Conservation (phyloP, 2,888 invertebrate species). For the Fragum fragum region DNA sequence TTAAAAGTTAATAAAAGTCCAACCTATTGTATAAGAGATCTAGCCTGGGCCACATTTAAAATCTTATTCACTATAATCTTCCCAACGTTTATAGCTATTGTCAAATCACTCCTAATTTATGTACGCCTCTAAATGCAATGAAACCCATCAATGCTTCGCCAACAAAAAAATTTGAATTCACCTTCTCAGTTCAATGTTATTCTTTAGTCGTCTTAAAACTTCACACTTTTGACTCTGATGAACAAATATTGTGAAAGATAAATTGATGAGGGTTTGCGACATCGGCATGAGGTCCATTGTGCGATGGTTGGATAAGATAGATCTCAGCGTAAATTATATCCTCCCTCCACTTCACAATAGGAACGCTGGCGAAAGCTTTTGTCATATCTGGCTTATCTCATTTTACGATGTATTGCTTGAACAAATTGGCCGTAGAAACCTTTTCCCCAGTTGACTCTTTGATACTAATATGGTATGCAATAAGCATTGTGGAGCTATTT, state of each 20-base stretch:
- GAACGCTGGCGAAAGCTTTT: slow-evolving; percentile 19
- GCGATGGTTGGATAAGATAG: slow-evolving; percentile 44
- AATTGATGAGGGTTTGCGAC: slow-evolving; percentile 49
- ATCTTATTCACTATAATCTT: slow-evolving; percentile 4
- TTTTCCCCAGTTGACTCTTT: background rate
- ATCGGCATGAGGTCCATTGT: slow-evolving; percentile 51
- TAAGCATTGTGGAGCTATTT: too few species aligned
- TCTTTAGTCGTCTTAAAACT: background rate
- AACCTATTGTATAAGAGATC: slow-evolving; percentile 19
- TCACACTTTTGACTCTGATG: slow-evolving; percentile 29
- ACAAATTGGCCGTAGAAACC: slow-evolving; percentile 19
- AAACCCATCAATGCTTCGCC: slow-evolving; percentile 28
- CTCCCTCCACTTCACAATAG: slow-evolving; percentile 31
- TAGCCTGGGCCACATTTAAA: background rate
- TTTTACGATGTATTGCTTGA: slow-evolving; percentile 28
- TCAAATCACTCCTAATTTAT: slow-evolving; percentile 27
- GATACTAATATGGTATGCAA: background rate
- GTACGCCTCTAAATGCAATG: slow-evolving; percentile 27
- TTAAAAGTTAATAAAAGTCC: slow-evolving; percentile 31
- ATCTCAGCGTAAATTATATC: slow-evolving; percentile 58
- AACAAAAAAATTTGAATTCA: slow-evolving; percentile 23
- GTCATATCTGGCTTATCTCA: slow-evolving; percentile 25
- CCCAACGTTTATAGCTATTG: slow-evolving; percentile 17
- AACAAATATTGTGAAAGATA: slow-evolving; percentile 46
- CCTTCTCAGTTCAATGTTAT: slow-evolving; percentile 2